Evolutionary conservation across 1,140 invertebrate genomes (phyloP), one percentile per base, ranked within the genome.

Genomic region (Drosophila pandora): DNA sequence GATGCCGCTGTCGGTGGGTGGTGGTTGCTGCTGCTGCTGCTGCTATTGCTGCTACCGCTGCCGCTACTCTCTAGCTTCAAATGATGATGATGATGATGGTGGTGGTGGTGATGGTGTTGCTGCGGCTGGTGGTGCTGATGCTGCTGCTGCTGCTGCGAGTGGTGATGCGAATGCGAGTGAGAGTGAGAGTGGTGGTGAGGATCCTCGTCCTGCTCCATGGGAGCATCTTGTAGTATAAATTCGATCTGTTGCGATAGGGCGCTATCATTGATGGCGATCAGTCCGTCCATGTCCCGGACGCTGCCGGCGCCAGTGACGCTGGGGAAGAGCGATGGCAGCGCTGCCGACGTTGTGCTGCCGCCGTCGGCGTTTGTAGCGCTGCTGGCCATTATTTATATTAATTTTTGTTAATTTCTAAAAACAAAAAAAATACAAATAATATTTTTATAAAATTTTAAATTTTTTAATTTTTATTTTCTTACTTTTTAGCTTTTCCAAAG

Each of bases 221-320:
- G 90, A 87, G 90, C 90, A 75, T 91, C 90, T 77, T 91, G 90
- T 68, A 91, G 73, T 71, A 91, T 91, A 91, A 91, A 91, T 91
- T 91, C 90, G 89, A 91, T 91, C 90, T 91, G 90, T 91, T 91
- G 90, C 76, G 90, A 91, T 75, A 91, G 75, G 72, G 90, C 84
- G 81, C 83, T 91, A 82, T 91, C 90, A 68, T 91, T 91, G 60
- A 91, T 91, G 72, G 90, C 87, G 68, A 91, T 91, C 73, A 91
- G 75, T 80, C 90, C 82, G 60, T 91, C 90, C 64, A 90, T 72
- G 79, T 91, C 90, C 72, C 90, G 88, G 43, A 59, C 53, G 37
- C 64, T 58, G 52, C 67, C 69, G 48, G 75, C 64, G 58, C 54
- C 37, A 21, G 49, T 5, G 17, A 37, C 59, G 65, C 47, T 60